Evolutionary conservation across 2,797 vertebrate species (phyloP), one percentile per base, ranked within the genome.

Genomic region (Rousettus madagascariensis): DNA sequence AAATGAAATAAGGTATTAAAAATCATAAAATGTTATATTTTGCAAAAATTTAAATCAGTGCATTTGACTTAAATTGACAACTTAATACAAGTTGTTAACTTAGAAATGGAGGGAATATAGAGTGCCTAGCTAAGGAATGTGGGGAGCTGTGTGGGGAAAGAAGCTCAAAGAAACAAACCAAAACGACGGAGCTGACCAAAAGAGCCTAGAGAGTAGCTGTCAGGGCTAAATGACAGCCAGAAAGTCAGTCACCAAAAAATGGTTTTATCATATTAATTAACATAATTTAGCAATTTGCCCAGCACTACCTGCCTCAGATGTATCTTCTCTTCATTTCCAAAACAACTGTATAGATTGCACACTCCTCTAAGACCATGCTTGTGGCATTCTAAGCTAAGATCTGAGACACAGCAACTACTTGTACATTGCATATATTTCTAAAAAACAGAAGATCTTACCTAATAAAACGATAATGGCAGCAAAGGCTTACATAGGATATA

Each of bases 51-150:
- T 89, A 78, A 72, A 65, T 61, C 36, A 85, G 38, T 93, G 28
- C 19, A 84, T 86, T 53, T 88, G 49, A 88, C 20, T 80, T 87
- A 96, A 63, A 94, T 80, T 65, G 94, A 78, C 61, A 68, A 93
- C 20, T 86, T 57, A 68, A 74, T 53, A 69, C 49, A 84, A 90
- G 24, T 8, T 61, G n/a, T 88, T 86, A 92, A 91, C 46, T 85
- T 77, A 88, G 57, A 91, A 93, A 55, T 61, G 83, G 16, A 75
- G 36, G 36, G 24, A 83, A 38, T 33, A 68, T 1, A 68, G 77
- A 59, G 6, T 59, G 16, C 30, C 57, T 41, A 74, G 38, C 6
- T 30, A 92, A 82, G 55, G 19, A 94, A 93, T 72, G 20, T 57
- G n/a, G 15, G 51, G 65, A 75, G 30, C 22, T 20, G 3, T 46